Base-by-base conservation (phyloP, 64 coral and sea anemone genomes). In the Actinia equina region DNA sequence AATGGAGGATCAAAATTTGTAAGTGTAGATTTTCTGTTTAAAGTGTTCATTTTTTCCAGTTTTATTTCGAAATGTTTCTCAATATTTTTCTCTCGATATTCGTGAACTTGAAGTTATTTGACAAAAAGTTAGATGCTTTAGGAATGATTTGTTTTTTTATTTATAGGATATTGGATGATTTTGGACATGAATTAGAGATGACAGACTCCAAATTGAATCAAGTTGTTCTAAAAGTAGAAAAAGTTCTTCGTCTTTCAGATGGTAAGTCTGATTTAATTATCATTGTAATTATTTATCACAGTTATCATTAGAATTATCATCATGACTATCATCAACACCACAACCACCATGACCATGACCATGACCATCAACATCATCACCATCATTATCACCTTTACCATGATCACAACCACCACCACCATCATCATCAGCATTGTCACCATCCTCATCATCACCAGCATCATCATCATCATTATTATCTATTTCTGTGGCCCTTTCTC, bases 1-100 rank as follows among this genome's bases (percentile, higher is more conserved):
- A 89, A 89, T 98, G 64, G 96, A 98, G 7, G 96, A 98, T n/a
- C 96, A 98, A 85, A 98, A 98, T 86, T n/a, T 98, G 96, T 98
- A 98, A 95, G 96, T 90, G n/a, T 67, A 60, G 3, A 17, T 60
- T 60, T 19, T 57, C 13, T 16, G 15, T 57, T 57, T 11, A 16
- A 57, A 14, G 3, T 57, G 2, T 16, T 14, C 0, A 65, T 0
- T 65, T 65, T 65, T 25, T 0, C 62, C 62, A n/a, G 4, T 65
- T 10, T 65, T 23, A 65, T 60, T 60, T 60, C 3, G 0, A 5
- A 60, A 49, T 49, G 0, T 49, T 49, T 49, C 46, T 49, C 46
- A 49, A 19, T 60, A 5, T 60, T 60, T 60, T 60, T 60, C 30
- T 37, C 30, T 37, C 30, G 30, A 37, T 37, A 37, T 37, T 37